Percentiles rank a stretch among this genome's conserved stretches.
Conservation (phyloP, 2,888 invertebrate species). For the Dusona sp. region DNA sequence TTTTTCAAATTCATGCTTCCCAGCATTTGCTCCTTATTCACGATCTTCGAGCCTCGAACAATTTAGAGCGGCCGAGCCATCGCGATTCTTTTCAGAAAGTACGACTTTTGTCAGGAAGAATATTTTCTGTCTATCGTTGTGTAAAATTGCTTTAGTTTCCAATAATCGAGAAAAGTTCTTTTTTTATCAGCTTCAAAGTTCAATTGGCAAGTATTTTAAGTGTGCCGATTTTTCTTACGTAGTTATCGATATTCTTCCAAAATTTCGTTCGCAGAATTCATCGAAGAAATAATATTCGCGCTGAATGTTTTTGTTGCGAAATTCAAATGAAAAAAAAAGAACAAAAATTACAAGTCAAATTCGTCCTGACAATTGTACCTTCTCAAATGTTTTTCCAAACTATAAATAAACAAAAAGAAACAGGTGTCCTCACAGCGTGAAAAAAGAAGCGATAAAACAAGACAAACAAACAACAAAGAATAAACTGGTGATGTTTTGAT, state of each 20-base stretch:
- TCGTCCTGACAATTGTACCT: conserved; percentile 1
- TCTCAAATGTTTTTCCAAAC: neutral
- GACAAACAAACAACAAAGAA: conserved; percentile 31
- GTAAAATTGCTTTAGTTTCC: no score
- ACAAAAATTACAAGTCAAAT: no score
- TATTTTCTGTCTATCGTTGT: neutral
- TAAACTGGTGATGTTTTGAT: conserved; percentile 31
- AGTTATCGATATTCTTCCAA: no score
- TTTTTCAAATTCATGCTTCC: neutral
- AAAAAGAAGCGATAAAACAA: conserved; percentile 46
- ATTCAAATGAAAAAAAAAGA: neutral
- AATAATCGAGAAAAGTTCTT: neutral
- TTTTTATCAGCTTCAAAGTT: neutral
- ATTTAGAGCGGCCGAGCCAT: conserved; percentile 49
- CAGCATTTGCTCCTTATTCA: conserved; percentile 28
- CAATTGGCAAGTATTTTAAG: no score
- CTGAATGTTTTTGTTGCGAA: no score
- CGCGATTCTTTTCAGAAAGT: conserved; percentile 26
- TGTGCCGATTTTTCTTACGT: neutral
- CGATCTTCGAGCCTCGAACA: conserved; percentile 9
- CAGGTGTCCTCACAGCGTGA: conserved; percentile 13
- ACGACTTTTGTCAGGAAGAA: conserved; percentile 25
- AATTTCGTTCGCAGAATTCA: no score
- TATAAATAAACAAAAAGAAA: conserved; percentile 4
- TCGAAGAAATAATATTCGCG: no score